phyloP scores from a whole-genome alignment of 64 coral and sea anemone species.

The Cladopsammia gracilis region DNA sequence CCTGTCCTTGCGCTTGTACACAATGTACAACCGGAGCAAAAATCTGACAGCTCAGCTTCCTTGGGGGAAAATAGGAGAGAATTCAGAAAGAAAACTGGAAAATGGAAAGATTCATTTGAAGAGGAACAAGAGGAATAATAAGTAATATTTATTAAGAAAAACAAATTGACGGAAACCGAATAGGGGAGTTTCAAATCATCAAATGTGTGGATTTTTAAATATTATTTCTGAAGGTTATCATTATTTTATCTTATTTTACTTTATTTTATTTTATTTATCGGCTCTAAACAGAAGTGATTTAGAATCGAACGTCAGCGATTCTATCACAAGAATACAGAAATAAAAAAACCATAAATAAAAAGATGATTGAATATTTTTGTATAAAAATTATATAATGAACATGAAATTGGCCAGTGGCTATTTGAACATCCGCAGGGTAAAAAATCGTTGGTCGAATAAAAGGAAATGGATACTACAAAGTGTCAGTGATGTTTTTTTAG shows the following conservation, averaged over 20 bases:
- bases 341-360: background rate
- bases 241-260: background rate
- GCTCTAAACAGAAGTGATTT: background rate
- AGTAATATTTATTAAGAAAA: background rate
- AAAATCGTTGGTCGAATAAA: background rate
- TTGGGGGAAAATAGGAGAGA: constrained; percentile 14
- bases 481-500: background rate
- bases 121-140: constrained; percentile 30
- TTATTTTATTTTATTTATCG: background rate
- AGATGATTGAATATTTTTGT: constrained; percentile 36
- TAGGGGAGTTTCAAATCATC: background rate
- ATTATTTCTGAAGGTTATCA: background rate
- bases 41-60: constrained; percentile 9
- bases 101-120: constrained; percentile 70
- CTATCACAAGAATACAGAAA: background rate
- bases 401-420: background rate
- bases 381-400: background rate
- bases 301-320: background rate
- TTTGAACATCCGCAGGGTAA: background rate
- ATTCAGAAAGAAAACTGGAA: constrained; percentile 61
- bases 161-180: background rate
- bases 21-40: constrained; percentile 79
- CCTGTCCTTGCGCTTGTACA: constrained; percentile 92
- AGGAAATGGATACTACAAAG: background rate
- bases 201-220: background rate